These are phyloP conservation scores for Bombus balteatus DNA, from an alignment of 1,140 invertebrate genomes.

Conservation along the genomic window DNA sequence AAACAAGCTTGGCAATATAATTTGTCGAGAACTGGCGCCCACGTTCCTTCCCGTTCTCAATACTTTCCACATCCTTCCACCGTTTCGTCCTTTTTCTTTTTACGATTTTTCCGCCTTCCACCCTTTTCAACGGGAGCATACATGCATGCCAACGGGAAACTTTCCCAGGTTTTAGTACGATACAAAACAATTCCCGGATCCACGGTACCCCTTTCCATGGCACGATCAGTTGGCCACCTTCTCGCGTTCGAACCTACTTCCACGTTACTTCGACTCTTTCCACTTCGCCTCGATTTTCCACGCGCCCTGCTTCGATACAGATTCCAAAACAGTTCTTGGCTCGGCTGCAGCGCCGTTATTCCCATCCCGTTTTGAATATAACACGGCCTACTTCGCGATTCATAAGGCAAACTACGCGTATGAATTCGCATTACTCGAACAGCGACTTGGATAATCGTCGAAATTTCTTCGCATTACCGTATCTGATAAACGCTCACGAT, in stretches of 20 bases:
- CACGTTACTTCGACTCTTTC: conserved; percentile 32
- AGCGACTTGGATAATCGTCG: conserved; percentile 26
- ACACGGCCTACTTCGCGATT: conserved; percentile 58
- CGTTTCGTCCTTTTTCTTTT: conserved; percentile 18
- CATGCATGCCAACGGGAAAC: conserved; percentile 54
- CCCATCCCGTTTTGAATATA: conserved; percentile 14
- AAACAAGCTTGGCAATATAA: conserved; percentile 23
- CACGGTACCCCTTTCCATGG: not conserved
- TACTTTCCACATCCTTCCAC: conserved; percentile 3
- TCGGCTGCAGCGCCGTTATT: conserved; percentile 13
- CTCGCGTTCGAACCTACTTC: conserved; percentile 50
- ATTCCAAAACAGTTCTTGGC: conserved; percentile 57
- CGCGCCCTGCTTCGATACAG: conserved; percentile 27
- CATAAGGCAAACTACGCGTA: conserved; percentile 62
- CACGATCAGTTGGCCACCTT: conserved; percentile 48
- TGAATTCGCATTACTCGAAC: conserved; percentile 58
- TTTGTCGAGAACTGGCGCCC: conserved; percentile 31
- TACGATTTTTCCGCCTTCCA: conserved; percentile 14
- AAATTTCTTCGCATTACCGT: conserved; percentile 17
- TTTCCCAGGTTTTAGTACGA: conserved; percentile 53
- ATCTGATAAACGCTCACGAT: conserved; percentile 27
- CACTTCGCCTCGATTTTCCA: conserved; percentile 49
- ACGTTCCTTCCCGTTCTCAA: conserved; percentile 22
- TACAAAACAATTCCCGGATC: conserved; percentile 54
- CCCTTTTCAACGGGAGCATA: conserved; percentile 15